Conservation (phyloP, 2,113 vertebrate species). For the Thryonomys swinderianus region DNA sequence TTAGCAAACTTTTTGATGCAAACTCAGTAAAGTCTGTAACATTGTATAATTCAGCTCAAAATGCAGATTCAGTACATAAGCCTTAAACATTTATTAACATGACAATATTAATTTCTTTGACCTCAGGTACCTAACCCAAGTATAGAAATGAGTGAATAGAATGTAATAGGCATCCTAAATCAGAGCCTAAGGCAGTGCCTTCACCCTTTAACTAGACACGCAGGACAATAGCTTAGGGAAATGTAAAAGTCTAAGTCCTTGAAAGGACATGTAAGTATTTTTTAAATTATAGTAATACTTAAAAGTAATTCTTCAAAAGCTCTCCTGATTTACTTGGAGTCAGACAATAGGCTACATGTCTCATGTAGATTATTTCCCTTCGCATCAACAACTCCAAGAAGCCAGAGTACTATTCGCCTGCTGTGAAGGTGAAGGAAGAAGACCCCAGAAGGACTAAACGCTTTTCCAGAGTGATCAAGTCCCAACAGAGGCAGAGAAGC, state of each 20-base stretch:
- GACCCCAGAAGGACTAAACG: background rate
- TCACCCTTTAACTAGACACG: background rate
- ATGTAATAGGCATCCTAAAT: background rate
- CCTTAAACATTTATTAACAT: background rate
- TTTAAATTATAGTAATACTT: background rate
- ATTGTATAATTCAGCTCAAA: background rate
- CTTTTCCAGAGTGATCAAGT: background rate
- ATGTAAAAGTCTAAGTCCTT: background rate
- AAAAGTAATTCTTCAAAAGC: background rate
- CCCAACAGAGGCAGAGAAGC: background rate
- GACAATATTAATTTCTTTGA: background rate
- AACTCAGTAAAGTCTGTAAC: background rate
- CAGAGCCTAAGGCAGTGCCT: background rate
- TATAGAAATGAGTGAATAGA: background rate
- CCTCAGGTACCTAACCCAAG: background rate
- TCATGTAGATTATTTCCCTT: background rate
- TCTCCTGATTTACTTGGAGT: background rate
- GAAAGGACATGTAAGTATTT: background rate
- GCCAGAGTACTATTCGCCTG: background rate
- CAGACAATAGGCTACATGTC: background rate
- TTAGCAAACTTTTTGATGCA: background rate
- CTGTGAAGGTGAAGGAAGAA: background rate
- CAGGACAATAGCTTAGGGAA: background rate
- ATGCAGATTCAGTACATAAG: background rate
- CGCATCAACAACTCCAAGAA: background rate